Evolutionary conservation across 2,888 invertebrate genomes (phyloP), one percentile per base, ranked within the genome.

Genomic region (Pseudeuparius sepicola): DNA sequence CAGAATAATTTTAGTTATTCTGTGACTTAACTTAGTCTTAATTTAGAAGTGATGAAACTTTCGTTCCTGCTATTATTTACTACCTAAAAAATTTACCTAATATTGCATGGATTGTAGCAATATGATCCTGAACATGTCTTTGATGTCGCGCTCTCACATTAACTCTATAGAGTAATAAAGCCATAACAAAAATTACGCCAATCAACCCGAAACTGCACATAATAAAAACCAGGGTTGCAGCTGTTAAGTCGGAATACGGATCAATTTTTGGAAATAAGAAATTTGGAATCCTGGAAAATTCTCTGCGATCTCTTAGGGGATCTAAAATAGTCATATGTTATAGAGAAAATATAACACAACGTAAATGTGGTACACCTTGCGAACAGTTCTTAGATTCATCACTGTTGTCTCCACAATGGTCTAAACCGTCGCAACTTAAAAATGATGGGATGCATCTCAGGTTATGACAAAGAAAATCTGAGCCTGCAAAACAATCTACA

Each of bases 341-440:
- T 20, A 20, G 20, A 20, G 20, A 20, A 20, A 20, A 7, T n/a
- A n/a, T n/a, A n/a, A n/a, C n/a, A n/a, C n/a, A n/a, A n/a, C n/a
- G n/a, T n/a, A n/a, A n/a, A n/a, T n/a, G n/a, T n/a, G n/a, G n/a
- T n/a, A n/a, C 34, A 67, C 70, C 67, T 57, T 61, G 58, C 31
- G 67, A 67, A 44, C 79, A 80, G 1, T 72, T 70, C 4, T 5
- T 4, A 3, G 42, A 44, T 55, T 81, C 81, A 55, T 81, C 81
- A 44, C 75, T 77, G 41, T 70, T 70, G 54, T 81, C 81, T 1
- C 81, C 82, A 47, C 83, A 83, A 47, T 83, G 79, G 59, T 83
- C 79, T 46, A 79, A 78, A 4, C 79, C 78, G 56, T 84, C 82
- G 53, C 83, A 83, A 34, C 73, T 71, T 20, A 83, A 57, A 14